Evolutionary conservation across 2,888 invertebrate species (phyloP).

Genomic region (Macrophya alboannulata): DNA sequence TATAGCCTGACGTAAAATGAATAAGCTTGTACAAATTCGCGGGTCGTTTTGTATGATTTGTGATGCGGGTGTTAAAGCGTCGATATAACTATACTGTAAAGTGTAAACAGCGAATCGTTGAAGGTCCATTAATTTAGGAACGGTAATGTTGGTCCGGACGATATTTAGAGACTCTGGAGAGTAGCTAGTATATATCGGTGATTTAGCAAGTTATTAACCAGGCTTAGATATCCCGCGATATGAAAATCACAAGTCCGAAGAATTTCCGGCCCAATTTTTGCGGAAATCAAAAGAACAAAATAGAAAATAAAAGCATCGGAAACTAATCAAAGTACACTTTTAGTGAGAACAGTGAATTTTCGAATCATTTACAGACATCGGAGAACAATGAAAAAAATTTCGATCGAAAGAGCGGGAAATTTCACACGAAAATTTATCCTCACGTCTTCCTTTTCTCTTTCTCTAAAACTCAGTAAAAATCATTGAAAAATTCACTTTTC

Average conservation of each 20-base stretch:
- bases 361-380: background rate
- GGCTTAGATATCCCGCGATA: background rate
- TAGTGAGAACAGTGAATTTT: background rate
- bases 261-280: background rate
- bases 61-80: background rate
- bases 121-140: background rate
- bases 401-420: background rate
- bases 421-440: background rate
- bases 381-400: background rate
- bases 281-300: background rate
- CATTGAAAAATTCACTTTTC: too few species aligned
- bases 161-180: background rate
- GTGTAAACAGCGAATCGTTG: conserved; percentile 9
- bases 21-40: background rate
- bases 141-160: background rate
- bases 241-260: background rate
- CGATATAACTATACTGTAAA: background rate
- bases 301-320: background rate
- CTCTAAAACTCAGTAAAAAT: background rate
- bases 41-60: conserved; percentile 8
- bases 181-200: background rate
- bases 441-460: background rate
- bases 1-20: background rate
- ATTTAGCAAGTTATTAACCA: background rate
- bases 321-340: background rate